A percentile compares a stretch with the other conserved stretches of the same genome.
phyloP scores from a whole-genome alignment of 2,113 vertebrate species.

The Megaleporinus macrocephalus region DNA sequence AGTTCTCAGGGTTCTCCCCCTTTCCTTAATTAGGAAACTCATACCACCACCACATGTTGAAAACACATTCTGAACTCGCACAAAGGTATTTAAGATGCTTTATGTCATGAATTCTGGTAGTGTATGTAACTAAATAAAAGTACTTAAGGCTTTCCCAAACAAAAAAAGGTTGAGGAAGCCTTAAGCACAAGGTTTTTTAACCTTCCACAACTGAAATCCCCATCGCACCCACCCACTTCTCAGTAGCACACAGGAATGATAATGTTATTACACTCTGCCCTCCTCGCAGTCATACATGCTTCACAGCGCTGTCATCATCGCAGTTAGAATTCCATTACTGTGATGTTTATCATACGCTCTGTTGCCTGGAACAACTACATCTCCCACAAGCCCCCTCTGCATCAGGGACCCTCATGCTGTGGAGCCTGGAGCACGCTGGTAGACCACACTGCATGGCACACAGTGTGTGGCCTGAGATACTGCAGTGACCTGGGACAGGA shows the following conservation, averaged over 20 bases:
- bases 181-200: too few relatives aligned
- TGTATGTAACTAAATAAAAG: too few relatives aligned
- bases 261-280: conserved; percentile 4
- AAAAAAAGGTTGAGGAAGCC: conserved; percentile 15
- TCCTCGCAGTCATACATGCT: neutral
- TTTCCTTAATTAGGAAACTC: too few relatives aligned
- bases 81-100: too few relatives aligned
- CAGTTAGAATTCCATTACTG: conserved; percentile 65
- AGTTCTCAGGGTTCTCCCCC: too few relatives aligned
- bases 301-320: conserved; percentile 46
- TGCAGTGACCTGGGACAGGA: neutral
- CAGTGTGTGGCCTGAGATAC: conserved; percentile 18
- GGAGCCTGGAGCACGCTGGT: conserved; percentile 8
- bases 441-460: conserved; percentile 15
- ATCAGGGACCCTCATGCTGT: conserved; percentile 40
- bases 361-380: conserved; percentile 70
- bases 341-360: conserved; percentile 71
- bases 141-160: neutral
- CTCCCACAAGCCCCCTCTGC: conserved; percentile 60
- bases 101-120: too few relatives aligned
- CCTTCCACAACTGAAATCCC: neutral
- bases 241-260: conserved; percentile 41
- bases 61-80: too few relatives aligned
- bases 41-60: too few relatives aligned
- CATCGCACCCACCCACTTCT: neutral